Conservation (phyloP, 2,888 invertebrate genomes). For the Drosophila paramelanica region DNA sequence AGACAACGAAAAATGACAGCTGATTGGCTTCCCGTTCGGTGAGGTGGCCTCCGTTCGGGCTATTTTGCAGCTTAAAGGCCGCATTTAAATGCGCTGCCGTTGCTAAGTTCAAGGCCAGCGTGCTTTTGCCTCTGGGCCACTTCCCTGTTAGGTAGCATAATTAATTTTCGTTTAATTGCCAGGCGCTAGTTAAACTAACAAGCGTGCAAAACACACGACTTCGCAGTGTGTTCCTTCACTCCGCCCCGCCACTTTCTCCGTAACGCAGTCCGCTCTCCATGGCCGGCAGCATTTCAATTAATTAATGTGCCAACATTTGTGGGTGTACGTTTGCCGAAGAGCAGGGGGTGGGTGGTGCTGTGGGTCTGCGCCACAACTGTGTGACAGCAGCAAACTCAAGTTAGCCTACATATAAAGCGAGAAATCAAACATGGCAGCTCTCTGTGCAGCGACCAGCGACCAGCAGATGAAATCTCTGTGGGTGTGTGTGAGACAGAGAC, state of each 20-base stretch:
- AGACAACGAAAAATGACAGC: slow-evolving; percentile 46
- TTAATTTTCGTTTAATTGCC: slow-evolving; percentile 76
- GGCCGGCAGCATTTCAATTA: slow-evolving; percentile 78
- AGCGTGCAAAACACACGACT: slow-evolving; percentile 67
- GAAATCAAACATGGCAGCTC: slow-evolving; percentile 76
- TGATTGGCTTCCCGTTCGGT: slow-evolving; percentile 61
- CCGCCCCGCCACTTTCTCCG: background rate
- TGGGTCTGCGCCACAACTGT: slow-evolving; percentile 28
- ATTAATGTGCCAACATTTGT: slow-evolving; percentile 80
- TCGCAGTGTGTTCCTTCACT: slow-evolving; percentile 7
- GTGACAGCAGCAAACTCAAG: slow-evolving; percentile 73
- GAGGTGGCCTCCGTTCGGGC: background rate
- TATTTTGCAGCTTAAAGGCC: slow-evolving; percentile 17
- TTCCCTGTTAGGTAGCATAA: slow-evolving; percentile 66
- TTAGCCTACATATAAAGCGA: slow-evolving; percentile 73
- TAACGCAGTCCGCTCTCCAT: slow-evolving; percentile 27
- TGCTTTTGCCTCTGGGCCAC: slow-evolving; percentile 48
- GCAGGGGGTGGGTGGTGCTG: background rate
- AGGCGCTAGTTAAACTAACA: slow-evolving; percentile 80
- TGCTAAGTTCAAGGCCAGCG: slow-evolving; percentile 68
- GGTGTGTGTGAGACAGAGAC: slow-evolving; percentile 15
- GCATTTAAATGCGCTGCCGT: slow-evolving; percentile 24
- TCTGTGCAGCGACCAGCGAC: slow-evolving; percentile 6
- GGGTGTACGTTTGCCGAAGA: slow-evolving; percentile 36
- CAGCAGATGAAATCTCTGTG: slow-evolving; percentile 6